phyloP scores from a whole-genome alignment of 2,797 vertebrate species.

The Gephyroberyx darwinii region DNA sequence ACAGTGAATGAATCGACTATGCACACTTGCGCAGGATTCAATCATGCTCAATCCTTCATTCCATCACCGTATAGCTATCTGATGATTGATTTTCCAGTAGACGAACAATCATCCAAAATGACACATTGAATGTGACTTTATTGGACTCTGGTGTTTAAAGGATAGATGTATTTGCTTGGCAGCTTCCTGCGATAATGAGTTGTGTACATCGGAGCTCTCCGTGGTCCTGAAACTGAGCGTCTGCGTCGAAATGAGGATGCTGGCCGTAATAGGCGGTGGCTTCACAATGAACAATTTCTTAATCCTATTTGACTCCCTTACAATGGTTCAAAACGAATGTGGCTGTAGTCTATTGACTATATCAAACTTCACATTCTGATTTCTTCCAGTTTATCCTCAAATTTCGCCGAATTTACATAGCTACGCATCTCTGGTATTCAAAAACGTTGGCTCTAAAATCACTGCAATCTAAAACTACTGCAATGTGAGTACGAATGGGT shows the following conservation, averaged over 20 bases:
- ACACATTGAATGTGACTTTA: not conserved
- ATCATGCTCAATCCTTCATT: constrained; percentile 37
- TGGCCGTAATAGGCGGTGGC: constrained; percentile 62
- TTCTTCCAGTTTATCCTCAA: not conserved
- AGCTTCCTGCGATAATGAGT: not conserved
- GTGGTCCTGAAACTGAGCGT: constrained; percentile 74
- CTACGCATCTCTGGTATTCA: constrained; percentile 27
- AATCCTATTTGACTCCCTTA: not conserved
- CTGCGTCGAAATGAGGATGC: constrained; percentile 47
- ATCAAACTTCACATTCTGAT: not conserved
- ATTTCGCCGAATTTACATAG: not conserved
- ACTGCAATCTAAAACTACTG: accelerated
- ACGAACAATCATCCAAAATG: not conserved
- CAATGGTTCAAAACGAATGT: not conserved
- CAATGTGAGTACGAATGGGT: not conserved
- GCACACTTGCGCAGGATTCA: constrained; percentile 46
- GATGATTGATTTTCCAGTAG: not conserved
- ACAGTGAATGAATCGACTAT: constrained; percentile 17
- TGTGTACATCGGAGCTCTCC: constrained; percentile 70
- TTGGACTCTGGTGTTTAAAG: accelerated
- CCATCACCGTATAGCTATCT: constrained; percentile 33
- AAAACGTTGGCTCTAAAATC: not conserved
- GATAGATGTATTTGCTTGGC: not conserved
- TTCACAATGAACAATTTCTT: constrained; percentile 5
- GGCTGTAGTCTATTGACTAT: too few species aligned